Evolutionary conservation across 1,140 invertebrate genomes (phyloP).

Genomic region (Acyrthosiphon pisum): DNA sequence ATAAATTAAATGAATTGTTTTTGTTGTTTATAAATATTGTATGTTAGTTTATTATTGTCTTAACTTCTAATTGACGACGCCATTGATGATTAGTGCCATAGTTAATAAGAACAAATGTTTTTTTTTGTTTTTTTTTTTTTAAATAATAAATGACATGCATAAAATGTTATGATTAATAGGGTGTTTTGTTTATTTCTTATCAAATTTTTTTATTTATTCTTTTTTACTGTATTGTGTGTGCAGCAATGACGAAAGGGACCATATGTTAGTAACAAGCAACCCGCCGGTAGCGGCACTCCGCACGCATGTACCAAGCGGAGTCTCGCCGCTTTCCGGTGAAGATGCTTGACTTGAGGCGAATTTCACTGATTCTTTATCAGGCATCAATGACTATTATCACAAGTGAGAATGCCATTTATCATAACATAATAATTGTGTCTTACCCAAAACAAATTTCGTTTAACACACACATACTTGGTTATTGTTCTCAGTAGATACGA

Average conservation of each 20-base stretch:
- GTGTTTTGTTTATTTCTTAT: slow-evolving; percentile 24
- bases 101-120: slow-evolving; percentile 30
- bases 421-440: slow-evolving; percentile 27
- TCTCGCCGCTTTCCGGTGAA: slow-evolving; percentile 49
- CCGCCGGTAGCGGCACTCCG: slow-evolving; percentile 52
- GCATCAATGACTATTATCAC: slow-evolving; percentile 56
- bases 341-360: slow-evolving; percentile 57
- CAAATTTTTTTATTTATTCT: slow-evolving; percentile 2
- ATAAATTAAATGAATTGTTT: slow-evolving; percentile 7
- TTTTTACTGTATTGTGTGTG: slow-evolving; percentile 46
- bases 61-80: not conserved
- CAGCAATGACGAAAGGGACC: slow-evolving; percentile 55
- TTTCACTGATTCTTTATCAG: slow-evolving; percentile 52
- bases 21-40: not conserved
- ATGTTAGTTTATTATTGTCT: not conserved
- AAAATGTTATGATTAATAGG: not conserved
- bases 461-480: slow-evolving; percentile 39
- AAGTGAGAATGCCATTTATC: slow-evolving; percentile 41
- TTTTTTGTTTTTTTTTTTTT: not conserved
- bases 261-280: slow-evolving; percentile 49
- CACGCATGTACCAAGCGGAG: slow-evolving; percentile 39
- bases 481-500: slow-evolving; percentile 47
- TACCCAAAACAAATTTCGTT: not conserved
- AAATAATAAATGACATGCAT: slow-evolving; percentile 35
- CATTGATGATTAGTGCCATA: not conserved